A percentile compares a stretch with the other conserved stretches of the same genome.
Evolutionary conservation across 2,888 invertebrate genomes (phyloP).

Genomic region (Bellardia bayeri): DNA sequence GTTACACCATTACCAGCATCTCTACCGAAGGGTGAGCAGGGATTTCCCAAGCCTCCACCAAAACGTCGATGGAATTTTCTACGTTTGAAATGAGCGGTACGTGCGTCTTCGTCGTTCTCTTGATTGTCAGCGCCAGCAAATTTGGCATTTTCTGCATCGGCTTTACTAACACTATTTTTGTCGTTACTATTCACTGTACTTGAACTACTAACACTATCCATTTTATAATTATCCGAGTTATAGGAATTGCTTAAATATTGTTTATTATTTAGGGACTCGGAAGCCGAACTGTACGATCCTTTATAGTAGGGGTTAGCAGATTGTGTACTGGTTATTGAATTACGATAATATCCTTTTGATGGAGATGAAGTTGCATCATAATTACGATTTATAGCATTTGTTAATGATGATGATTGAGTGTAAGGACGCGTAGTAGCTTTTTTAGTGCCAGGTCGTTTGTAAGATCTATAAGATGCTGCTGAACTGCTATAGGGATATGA

Average conservation of each 20-base stretch:
- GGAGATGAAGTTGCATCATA: not conserved
- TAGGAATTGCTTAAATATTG: constrained; percentile 46
- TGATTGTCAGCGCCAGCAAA: constrained; percentile 81
- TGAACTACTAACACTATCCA: not conserved
- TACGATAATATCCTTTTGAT: constrained; percentile 15
- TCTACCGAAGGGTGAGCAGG: constrained; percentile 78
- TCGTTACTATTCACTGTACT: not conserved
- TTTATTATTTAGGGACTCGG: constrained; percentile 11
- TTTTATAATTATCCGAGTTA: constrained; percentile 17
- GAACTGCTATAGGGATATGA: constrained; percentile 26
- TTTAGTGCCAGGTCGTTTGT: not conserved
- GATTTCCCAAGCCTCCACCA: constrained; percentile 64
- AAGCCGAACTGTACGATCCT: not conserved
- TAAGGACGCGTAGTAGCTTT: not conserved
- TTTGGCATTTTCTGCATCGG: constrained; percentile 81
- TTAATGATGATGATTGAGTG: not conserved
- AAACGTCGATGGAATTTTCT: constrained; percentile 66
- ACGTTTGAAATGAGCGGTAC: constrained; percentile 74
- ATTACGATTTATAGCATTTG: constrained; percentile 1
- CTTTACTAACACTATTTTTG: constrained; percentile 71
- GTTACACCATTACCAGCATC: constrained; percentile 73
- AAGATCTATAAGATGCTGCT: constrained; percentile 7
- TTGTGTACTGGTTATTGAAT: not conserved
- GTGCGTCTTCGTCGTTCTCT: constrained; percentile 75
- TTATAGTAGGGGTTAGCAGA: constrained; percentile 7